Evolutionary conservation across 2,113 vertebrate genomes (phyloP), one percentile per base, ranked within the genome.

Genomic region (Psephotus haematonotus): DNA sequence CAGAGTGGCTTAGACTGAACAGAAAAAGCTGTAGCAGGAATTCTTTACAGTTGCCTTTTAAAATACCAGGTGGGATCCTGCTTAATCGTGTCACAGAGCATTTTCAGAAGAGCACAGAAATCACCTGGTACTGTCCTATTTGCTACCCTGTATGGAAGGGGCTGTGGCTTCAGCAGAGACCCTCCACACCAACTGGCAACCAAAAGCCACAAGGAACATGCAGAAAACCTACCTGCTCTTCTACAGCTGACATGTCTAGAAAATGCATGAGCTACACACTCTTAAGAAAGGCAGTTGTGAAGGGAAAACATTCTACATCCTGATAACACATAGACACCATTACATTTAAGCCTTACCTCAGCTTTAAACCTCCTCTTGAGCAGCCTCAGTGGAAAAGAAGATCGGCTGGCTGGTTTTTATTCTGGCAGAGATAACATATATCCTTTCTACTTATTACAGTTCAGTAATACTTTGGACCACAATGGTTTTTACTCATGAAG

Each of bases 151-250:
- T 6, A 8, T 4, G 41, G 43, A 57, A 69, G 41, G 9, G 31
- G 47, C 15, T 1, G 1, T 18, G 24, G 31, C 31, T 50, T 39
- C 1, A 1, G 27, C 1, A 37, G 27, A 28, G 14, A 76, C 31
- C 27, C 31, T 39, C 39, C 19, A 3, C 0, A 2, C 43, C 1
- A 0, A 5, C 19, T 27, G 28, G 53, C 23, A 20, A 23, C 52
- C 0, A 1, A n/a, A 41, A 55, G 16, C 53, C 53, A 18, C 0
- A 0, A 18, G 33, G 75, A 57, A 19, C 6, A 1, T 8, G 20
- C 41, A 68, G 55, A 37, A 17, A 63, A 20, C 18, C 22, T 22
- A 59, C 31, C 33, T 59, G 57, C 20, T 14, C 57, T 35, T 59
- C 33, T 9, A 35, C 33, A 15, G 57, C 22, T 35, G 20, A 15